Percentiles rank a stretch among this genome's conserved stretches.
These are phyloP conservation scores for Pimpla rufipes DNA, from an alignment of 2,888 invertebrate genomes.

Conservation along the genomic window DNA sequence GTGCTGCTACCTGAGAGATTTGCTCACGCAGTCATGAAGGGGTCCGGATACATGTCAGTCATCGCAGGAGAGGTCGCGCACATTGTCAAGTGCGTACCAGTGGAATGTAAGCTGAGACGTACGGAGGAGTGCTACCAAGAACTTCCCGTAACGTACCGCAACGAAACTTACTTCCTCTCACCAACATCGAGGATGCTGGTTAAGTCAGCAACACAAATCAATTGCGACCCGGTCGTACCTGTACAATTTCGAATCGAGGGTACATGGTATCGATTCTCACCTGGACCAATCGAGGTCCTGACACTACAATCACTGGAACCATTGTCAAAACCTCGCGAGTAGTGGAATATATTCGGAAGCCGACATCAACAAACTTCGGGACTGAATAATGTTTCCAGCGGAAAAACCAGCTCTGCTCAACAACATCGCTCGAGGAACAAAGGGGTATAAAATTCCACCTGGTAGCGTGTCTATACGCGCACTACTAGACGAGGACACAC, in stretches of 20 bases:
- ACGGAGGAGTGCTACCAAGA: constrained; percentile 70
- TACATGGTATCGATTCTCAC: constrained; percentile 61
- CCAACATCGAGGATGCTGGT: constrained; percentile 71
- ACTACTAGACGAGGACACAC: constrained; percentile 58
- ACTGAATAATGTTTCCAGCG: constrained; percentile 62
- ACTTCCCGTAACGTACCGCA: constrained; percentile 67
- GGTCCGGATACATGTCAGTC: constrained; percentile 71
- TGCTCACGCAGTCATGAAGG: constrained; percentile 70
- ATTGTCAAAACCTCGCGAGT: constrained; percentile 27
- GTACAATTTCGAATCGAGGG: constrained; percentile 62
- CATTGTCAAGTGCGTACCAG: constrained; percentile 50
- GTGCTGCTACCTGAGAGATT: constrained; percentile 72
- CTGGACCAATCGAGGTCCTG: neutral
- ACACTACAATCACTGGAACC: constrained; percentile 45
- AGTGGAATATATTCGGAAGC: constrained; percentile 55
- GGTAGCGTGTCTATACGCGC: constrained; percentile 35
- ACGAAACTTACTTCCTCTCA: constrained; percentile 65
- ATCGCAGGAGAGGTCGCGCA: constrained; percentile 66
- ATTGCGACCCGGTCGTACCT: constrained; percentile 66
- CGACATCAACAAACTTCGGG: constrained; percentile 50
- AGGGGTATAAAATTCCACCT: constrained; percentile 14
- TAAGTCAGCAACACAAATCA: constrained; percentile 62
- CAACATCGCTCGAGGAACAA: constrained; percentile 52
- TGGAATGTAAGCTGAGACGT: constrained; percentile 62
- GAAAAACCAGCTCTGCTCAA: constrained; percentile 58